A percentile compares a stretch with the other conserved stretches of the same genome.
Evolutionary conservation across 2,113 vertebrate genomes (phyloP).

Genomic region (Pandion haliaetus): DNA sequence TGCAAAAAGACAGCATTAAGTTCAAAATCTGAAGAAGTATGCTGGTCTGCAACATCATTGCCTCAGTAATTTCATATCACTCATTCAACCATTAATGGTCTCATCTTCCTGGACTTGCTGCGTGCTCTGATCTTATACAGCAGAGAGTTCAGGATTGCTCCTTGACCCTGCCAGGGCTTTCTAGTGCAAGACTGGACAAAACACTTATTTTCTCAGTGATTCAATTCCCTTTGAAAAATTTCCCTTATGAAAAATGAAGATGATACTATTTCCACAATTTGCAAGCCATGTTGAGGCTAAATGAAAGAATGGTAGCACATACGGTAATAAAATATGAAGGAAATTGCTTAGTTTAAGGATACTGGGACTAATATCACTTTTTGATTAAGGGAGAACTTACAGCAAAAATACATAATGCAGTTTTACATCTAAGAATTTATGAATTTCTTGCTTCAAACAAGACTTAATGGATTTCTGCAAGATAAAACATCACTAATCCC

Average conservation of each 20-base stretch:
- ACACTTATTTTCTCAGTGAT: not conserved
- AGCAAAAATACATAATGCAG: slow-evolving; percentile 9
- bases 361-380: not conserved
- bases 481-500: slow-evolving; percentile 27
- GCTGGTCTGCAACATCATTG: not conserved
- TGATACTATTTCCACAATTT: slow-evolving; percentile 22
- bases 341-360: slow-evolving; percentile 24
- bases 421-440: slow-evolving; percentile 16
- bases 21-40: not conserved
- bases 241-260: not conserved
- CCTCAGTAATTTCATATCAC: not conserved
- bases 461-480: slow-evolving; percentile 22
- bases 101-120: not conserved
- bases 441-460: slow-evolving; percentile 23
- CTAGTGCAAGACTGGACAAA: not conserved
- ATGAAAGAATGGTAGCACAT: not conserved
- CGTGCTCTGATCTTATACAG: not conserved
- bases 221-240: not conserved
- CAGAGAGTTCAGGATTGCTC: not conserved
- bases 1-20: not conserved
- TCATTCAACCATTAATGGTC: not conserved
- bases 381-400: slow-evolving; percentile 21
- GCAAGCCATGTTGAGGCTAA: not conserved
- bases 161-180: not conserved
- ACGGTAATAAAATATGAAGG: slow-evolving; percentile 8